Base-by-base conservation (phyloP, 2,113 vertebrate species). In the Ictidomys tridecemlineatus region DNA sequence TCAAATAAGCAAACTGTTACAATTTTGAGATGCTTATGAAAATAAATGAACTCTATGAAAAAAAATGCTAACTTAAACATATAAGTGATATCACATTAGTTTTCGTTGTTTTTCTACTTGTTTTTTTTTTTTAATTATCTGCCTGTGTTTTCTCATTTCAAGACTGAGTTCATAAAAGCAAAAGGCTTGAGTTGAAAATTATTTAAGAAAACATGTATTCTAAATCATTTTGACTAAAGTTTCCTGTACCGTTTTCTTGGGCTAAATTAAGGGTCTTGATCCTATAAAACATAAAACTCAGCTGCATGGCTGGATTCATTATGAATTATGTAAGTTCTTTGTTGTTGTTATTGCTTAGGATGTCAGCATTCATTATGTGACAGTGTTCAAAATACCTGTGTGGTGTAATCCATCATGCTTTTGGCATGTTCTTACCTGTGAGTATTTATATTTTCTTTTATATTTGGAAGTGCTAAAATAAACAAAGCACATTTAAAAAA, bases 381-480 rank as follows among this genome's bases (percentile, higher is more conserved):
- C 18, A 1, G 3, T 70, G 65, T 34, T 87, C 69, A 42, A 65
- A 80, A 67, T 88, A 67, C 7, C 34, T 34, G 24, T 16, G 89
- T 80, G 24, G 16, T 39, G 51, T 32, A 24, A 51, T 30, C 39
- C 42, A 45, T 48, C 53, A 30, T 13, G 14, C 45, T 73, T 84
- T 67, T 30, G 58, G 24, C 48, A 22, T 87, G 85, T 93, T 56
- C 37, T 73, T 67, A 63, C 32, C 0, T 45, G 67, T 56, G 48
- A 32, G 17, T 11, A 39, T 51, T 85, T 65, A 34, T 12, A 5
- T 72, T 61, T 94, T 51, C 85, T 92, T 85, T 72, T 45, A 42
- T 89, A 45, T 61, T 72, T 95, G 74, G 22, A 95, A 92, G 48
- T 84, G n/a, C 24, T 65, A 77, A 92, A 85, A 85, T 90, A 88